phyloP scores from a whole-genome alignment of 1,140 invertebrate species.

The Bombus pyrosoma region DNA sequence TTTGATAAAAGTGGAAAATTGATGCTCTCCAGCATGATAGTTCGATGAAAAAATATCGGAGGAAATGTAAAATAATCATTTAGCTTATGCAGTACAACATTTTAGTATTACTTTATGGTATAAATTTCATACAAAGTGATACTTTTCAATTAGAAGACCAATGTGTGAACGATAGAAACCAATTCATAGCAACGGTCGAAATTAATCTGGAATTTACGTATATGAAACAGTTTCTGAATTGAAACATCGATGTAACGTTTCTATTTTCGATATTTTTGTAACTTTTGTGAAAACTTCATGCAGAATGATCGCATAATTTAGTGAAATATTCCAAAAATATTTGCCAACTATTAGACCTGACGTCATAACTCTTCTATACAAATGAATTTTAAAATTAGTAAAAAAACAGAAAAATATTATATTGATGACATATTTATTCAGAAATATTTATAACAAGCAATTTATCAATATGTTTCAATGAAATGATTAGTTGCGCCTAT shows the following conservation, averaged over 20 bases:
- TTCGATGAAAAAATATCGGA: not conserved
- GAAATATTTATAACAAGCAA: no score
- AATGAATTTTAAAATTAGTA: no score
- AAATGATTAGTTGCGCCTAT: no score
- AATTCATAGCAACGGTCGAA: not conserved
- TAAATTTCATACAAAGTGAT: not conserved
- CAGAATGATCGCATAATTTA: not conserved
- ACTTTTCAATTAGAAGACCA: not conserved
- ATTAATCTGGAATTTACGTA: slow-evolving; percentile 1
- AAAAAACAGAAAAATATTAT: no score
- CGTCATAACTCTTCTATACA: no score
- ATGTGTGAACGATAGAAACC: not conserved
- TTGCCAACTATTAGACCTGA: not conserved
- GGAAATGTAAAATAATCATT: not conserved
- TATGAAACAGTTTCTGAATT: not conserved
- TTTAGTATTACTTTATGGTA: not conserved
- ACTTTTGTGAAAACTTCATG: no score
- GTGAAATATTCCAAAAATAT: not conserved
- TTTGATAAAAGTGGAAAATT: slow-evolving; percentile 21
- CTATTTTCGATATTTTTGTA: not conserved
- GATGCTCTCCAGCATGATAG: not conserved
- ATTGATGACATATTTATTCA: no score
- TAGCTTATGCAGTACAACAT: not conserved
- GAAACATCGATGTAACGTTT: no score
- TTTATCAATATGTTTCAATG: no score